Conservation (phyloP, 2,113 vertebrate genomes). For the Microtus pennsylvanicus region DNA sequence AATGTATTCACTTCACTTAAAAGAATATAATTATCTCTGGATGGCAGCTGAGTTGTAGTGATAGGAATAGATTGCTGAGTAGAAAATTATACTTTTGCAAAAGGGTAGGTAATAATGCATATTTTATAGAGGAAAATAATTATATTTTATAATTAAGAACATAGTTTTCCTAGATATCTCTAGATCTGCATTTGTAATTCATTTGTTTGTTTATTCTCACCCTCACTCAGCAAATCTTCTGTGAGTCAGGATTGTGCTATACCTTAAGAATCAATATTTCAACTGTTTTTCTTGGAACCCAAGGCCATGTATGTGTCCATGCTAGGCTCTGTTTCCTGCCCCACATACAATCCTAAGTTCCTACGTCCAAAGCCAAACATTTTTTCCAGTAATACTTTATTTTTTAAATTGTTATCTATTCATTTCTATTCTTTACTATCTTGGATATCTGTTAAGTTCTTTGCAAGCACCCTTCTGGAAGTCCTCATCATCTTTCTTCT, state of each 20-base stretch:
- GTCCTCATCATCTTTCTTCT: neutral
- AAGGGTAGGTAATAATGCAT: neutral
- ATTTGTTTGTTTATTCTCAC: conserved; percentile 27
- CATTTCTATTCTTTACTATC: neutral
- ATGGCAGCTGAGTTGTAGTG: neutral
- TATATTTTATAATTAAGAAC: conserved; percentile 21
- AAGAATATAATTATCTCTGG: conserved; percentile 1
- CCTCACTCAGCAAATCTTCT: neutral
- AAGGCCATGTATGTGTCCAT: neutral
- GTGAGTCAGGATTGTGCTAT: neutral
- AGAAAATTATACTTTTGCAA: neutral
- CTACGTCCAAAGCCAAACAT: neutral
- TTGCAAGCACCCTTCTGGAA: neutral
- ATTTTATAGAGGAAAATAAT: neutral
- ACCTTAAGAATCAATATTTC: conserved; percentile 14
- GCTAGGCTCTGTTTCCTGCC: neutral
- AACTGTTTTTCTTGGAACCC: neutral
- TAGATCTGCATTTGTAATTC: neutral
- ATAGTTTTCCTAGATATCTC: neutral
- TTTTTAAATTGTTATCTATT: neutral
- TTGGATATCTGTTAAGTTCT: neutral
- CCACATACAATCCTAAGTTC: neutral
- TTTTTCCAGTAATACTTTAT: neutral
- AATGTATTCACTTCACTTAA: neutral
- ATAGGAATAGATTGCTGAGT: conserved; percentile 22